phyloP scores from a whole-genome alignment of 2,113 vertebrate species.

The Microcebus lehilahytsara region DNA sequence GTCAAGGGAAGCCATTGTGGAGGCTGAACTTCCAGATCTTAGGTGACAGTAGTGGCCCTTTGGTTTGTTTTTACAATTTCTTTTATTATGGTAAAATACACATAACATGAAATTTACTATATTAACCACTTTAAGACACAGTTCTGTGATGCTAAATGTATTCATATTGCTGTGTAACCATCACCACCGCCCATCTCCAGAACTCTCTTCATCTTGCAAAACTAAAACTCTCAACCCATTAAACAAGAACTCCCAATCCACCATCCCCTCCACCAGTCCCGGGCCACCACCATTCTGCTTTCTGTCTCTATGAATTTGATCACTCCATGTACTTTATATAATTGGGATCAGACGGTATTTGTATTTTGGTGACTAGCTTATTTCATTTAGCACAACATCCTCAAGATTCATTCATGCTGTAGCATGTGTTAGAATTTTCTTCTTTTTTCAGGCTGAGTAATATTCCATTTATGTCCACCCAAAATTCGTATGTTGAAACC shows the following conservation, averaged over 20 bases:
- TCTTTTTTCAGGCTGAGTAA: not conserved
- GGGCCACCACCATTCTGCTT: not conserved
- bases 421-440: not conserved
- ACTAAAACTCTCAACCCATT: not conserved
- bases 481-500: not conserved
- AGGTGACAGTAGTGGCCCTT: too few species aligned
- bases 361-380: not conserved
- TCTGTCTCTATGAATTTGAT: not conserved
- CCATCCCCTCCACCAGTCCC: rapidly evolving
- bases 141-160: too few species aligned
- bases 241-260: not conserved
- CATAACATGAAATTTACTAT: not conserved
- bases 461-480: not conserved
- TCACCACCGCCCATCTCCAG: not conserved
- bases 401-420: not conserved
- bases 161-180: too few species aligned
- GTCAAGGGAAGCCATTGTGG: too few species aligned
- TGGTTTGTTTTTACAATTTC: too few species aligned
- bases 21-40: too few species aligned
- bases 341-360: not conserved
- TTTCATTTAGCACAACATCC: not conserved
- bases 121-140: not conserved
- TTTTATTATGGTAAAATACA: too few species aligned
- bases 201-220: not conserved
- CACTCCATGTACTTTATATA: not conserved